Percentiles rank a stretch among this genome's conserved stretches.
Evolutionary conservation across 1,140 invertebrate genomes (phyloP).

Genomic region (Acarapis woodi): DNA sequence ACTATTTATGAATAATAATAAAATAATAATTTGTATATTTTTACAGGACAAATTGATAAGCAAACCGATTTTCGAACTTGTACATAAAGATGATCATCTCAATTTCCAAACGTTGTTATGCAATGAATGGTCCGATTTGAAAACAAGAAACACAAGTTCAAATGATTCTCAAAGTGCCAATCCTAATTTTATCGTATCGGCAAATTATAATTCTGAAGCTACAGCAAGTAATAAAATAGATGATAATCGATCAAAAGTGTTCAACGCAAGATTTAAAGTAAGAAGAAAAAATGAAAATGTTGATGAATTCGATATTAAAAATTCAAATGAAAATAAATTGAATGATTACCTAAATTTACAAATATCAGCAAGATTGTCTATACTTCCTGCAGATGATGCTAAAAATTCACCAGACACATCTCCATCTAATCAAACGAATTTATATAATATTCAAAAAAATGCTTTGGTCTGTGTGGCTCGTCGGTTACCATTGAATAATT

Average conservation of each 20-base stretch:
- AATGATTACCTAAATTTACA: no score
- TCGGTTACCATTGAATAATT: slow-evolving; percentile 47
- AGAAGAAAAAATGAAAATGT: not conserved
- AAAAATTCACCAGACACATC: not conserved
- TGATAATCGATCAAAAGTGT: not conserved
- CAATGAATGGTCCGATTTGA: no score
- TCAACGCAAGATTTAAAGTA: not conserved
- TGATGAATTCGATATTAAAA: not conserved
- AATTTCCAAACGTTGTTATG: not conserved
- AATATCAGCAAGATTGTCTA: no score
- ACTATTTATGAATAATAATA: no score
- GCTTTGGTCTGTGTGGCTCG: slow-evolving; percentile 48
- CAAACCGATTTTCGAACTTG: not conserved
- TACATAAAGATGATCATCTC: not conserved
- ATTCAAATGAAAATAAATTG: no score
- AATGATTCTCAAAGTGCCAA: not conserved
- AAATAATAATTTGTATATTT: not conserved
- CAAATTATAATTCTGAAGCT: no score
- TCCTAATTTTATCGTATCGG: not conserved
- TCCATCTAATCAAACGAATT: no score
- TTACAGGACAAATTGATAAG: not conserved
- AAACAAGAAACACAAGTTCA: not conserved
- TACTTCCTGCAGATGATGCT: not conserved
- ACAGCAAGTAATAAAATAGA: not conserved
- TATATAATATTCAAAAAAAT: no score